These are phyloP conservation scores for Agriopis leucophaearia DNA, from an alignment of 2,888 invertebrate genomes.

Conservation along the genomic window DNA sequence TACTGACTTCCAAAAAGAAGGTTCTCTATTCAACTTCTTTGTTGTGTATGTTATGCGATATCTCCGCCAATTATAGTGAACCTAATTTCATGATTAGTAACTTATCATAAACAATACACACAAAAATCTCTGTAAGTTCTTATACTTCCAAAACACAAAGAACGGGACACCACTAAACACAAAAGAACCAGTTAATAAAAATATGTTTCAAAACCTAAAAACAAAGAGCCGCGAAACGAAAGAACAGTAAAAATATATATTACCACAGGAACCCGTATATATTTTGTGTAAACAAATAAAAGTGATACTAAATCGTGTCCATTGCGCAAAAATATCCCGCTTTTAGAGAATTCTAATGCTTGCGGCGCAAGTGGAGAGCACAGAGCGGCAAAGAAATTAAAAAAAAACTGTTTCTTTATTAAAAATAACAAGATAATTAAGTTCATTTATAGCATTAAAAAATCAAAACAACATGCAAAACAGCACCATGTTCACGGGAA, in stretches of 20 bases:
- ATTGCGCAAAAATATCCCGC: slow-evolving; percentile 56
- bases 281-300: slow-evolving; percentile 65
- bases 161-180: not conserved
- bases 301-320: slow-evolving; percentile 61
- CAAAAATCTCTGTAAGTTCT: too few relatives aligned
- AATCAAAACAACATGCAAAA: too few relatives aligned
- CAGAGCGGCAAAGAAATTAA: not conserved
- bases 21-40: too few relatives aligned
- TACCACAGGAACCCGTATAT: slow-evolving; percentile 48
- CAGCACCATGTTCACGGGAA: too few relatives aligned
- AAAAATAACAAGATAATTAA: too few relatives aligned
- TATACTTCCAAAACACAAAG: not conserved
- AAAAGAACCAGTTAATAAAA: not conserved
- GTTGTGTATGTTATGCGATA: too few relatives aligned
- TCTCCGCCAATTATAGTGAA: too few relatives aligned
- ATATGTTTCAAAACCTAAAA: not conserved
- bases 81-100: too few relatives aligned
- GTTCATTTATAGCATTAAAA: too few relatives aligned
- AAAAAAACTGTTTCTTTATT: too few relatives aligned
- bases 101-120: too few relatives aligned
- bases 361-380: slow-evolving; percentile 3
- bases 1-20: too few relatives aligned
- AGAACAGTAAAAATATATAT: not conserved
- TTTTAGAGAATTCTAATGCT: slow-evolving; percentile 54
- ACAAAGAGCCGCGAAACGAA: slow-evolving; percentile 5